Percentiles rank a stretch among this genome's conserved stretches.
phyloP scores from a whole-genome alignment of 2,888 invertebrate genomes.

The Eristalinus aeneus region DNA sequence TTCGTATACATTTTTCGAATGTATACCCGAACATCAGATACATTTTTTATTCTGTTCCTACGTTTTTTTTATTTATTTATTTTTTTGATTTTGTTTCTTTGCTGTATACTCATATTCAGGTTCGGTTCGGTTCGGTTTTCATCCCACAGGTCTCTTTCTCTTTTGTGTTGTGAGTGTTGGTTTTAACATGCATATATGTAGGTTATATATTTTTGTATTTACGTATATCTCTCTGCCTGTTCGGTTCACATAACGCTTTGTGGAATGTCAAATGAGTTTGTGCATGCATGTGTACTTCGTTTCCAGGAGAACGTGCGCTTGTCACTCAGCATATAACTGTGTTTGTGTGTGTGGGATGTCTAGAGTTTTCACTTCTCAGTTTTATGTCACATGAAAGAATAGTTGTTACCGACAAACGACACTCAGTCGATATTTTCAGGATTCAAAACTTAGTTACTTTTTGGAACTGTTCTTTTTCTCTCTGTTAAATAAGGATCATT shows the following conservation, averaged over 20 bases:
- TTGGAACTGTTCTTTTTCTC: conserved; percentile 49
- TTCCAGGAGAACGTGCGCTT: neutral
- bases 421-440: neutral
- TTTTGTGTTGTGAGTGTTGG: conserved; percentile 52
- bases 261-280: conserved; percentile 65
- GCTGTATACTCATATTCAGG: conserved; percentile 52
- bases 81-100: conserved; percentile 32
- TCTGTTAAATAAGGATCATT: neutral
- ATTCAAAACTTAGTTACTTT: conserved; percentile 20
- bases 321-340: neutral
- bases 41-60: conserved; percentile 54
- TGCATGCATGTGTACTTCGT: conserved; percentile 19
- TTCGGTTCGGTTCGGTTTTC: conserved; percentile 61
- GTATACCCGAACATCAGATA: conserved; percentile 65
- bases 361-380: conserved; percentile 64
- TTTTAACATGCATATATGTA: conserved; percentile 46
- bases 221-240: conserved; percentile 18
- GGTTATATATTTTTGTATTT: conserved; percentile 49
- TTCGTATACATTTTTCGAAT: conserved; percentile 65
- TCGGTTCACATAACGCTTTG: conserved; percentile 68
- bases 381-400: conserved; percentile 47
- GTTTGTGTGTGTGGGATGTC: conserved; percentile 7
- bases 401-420: neutral
- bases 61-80: conserved; percentile 24
- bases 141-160: conserved; percentile 71